Percentiles rank a stretch among this genome's conserved stretches.
Evolutionary conservation across 2,797 vertebrate genomes (phyloP).

Genomic region (Tragopan temminckii): DNA sequence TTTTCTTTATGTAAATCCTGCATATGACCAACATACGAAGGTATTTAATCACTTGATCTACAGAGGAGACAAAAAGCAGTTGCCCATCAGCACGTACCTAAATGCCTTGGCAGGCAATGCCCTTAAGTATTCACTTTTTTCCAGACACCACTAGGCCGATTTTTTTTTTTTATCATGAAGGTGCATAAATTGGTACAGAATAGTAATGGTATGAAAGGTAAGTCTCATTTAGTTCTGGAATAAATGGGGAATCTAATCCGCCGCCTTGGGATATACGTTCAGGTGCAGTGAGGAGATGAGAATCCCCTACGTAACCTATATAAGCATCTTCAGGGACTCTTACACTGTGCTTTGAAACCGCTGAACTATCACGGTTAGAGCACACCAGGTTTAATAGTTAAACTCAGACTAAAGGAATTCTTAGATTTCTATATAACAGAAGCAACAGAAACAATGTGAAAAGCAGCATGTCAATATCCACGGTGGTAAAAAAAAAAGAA

Average conservation of each 20-base stretch:
- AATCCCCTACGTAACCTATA: not conserved
- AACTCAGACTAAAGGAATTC: not conserved
- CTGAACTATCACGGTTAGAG: not conserved
- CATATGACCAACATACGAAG: not conserved
- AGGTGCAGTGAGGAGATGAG: not conserved
- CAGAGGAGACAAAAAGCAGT: not conserved
- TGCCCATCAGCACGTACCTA: not conserved
- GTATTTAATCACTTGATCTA: not conserved
- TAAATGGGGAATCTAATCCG: not conserved
- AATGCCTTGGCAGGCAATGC: not conserved
- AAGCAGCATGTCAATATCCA: not conserved
- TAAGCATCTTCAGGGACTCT: not conserved
- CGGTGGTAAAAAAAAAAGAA: not conserved
- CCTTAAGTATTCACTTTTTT: not conserved
- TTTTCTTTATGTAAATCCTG: not conserved
- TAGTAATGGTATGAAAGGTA: not conserved
- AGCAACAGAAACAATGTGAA: not conserved
- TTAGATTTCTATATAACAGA: not conserved
- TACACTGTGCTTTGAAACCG: not conserved
- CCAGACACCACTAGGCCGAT: not conserved
- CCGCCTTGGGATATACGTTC: accelerated
- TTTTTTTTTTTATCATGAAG: not conserved
- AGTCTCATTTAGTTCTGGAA: not conserved
- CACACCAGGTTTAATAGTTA: not conserved
- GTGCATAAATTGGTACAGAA: not conserved